A percentile compares a stretch with the other conserved stretches of the same genome.
phyloP scores from a whole-genome alignment of 1,140 invertebrate species.

The Aphelinus atriplicis region DNA sequence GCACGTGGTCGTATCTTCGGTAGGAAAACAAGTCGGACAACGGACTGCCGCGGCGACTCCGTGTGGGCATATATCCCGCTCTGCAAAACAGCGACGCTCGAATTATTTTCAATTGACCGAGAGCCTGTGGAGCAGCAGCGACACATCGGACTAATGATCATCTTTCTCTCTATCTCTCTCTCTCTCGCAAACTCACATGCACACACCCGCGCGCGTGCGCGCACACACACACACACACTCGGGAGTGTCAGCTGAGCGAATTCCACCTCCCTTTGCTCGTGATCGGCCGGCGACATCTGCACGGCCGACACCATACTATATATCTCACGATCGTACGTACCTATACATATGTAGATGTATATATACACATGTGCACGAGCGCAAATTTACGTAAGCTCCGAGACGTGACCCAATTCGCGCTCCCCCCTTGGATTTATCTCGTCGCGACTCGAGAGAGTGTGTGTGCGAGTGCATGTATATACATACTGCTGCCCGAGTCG shows the following conservation, averaged over 20 bases:
- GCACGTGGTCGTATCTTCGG: no score
- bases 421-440: background rate
- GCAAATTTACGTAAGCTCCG: background rate
- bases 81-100: constrained; percentile 30
- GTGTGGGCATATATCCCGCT: constrained; percentile 10
- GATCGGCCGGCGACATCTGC: constrained; percentile 8
- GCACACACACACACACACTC: background rate
- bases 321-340: constrained; percentile 49
- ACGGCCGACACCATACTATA: background rate
- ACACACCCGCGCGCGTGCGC: background rate
- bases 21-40: no score
- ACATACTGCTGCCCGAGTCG: background rate
- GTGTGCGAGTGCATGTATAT: constrained; percentile 11
- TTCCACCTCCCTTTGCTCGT: constrained; percentile 6
- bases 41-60: no score
- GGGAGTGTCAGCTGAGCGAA: constrained; percentile 2
- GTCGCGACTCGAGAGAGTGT: constrained; percentile 31
- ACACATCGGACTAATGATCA: constrained; percentile 35
- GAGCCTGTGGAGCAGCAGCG: constrained; percentile 9
- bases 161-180: constrained; percentile 9
- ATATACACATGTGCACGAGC: background rate
- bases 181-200: background rate
- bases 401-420: constrained; percentile 60
- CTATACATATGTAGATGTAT: constrained; percentile 36
- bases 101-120: constrained; percentile 42